A percentile compares a stretch with the other conserved stretches of the same genome.
phyloP scores from a whole-genome alignment of 2,797 vertebrate species.

The Sylvilagus floridanus region DNA sequence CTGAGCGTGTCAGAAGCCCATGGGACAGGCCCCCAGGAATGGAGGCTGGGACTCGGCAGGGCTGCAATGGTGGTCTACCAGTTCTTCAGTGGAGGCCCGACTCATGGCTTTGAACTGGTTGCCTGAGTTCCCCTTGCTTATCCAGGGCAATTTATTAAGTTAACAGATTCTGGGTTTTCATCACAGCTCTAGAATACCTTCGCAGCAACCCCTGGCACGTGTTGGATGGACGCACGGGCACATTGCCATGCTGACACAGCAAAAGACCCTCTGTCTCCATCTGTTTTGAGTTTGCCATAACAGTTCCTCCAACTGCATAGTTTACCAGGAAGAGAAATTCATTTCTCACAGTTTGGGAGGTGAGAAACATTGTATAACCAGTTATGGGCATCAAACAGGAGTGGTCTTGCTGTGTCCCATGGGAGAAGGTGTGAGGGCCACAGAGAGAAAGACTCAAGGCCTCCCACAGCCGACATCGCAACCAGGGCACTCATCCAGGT shows the following conservation, averaged over 20 bases:
- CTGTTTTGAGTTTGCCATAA: too few species aligned
- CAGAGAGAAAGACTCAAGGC: too few species aligned
- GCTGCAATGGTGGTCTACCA: not conserved
- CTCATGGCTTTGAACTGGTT: not conserved
- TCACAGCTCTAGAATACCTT: not conserved
- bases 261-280: not conserved
- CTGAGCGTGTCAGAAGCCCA: not conserved
- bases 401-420: too few species aligned
- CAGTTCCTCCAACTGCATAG: too few species aligned
- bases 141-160: not conserved
- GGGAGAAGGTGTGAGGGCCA: too few species aligned
- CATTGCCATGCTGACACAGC: not conserved
- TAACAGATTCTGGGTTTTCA: not conserved
- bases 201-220: not conserved
- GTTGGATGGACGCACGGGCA: not conserved
- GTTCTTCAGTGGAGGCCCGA: not conserved
- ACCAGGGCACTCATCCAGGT: not conserved
- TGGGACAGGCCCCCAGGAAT: accelerated
- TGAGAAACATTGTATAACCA: too few species aligned
- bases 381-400: too few species aligned
- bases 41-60: accelerated
- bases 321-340: too few species aligned
- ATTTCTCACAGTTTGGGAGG: too few species aligned
- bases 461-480: too few species aligned
- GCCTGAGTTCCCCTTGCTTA: not conserved